A percentile compares a stretch with the other conserved stretches of the same genome.
These are phyloP conservation scores for Leptothorax acervorum DNA, from an alignment of 2,888 invertebrate genomes.

Conservation along the genomic window DNA sequence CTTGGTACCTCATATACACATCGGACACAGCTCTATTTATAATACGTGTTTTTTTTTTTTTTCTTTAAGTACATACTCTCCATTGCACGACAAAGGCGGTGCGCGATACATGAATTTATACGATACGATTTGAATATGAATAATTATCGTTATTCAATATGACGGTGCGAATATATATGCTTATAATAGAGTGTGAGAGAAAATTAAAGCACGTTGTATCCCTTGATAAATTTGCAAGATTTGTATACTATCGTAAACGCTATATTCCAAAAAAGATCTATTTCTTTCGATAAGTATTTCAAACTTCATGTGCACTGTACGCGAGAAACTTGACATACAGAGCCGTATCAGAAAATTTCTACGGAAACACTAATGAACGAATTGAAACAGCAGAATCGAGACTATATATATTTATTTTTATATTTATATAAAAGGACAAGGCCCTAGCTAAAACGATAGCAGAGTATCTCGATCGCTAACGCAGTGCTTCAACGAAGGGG, in stretches of 20 bases:
- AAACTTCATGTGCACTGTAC: background rate
- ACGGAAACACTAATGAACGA: background rate
- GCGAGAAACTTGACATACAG: background rate
- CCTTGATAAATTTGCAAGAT: background rate
- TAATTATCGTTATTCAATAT: conserved; percentile 4
- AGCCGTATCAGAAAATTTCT: background rate
- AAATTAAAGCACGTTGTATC: background rate
- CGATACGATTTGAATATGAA: conserved; percentile 14
- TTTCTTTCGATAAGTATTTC: background rate
- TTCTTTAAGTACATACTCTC: background rate
- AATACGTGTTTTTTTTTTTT: conserved; percentile 7
- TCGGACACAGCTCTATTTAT: conserved; percentile 36
- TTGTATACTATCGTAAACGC: background rate
- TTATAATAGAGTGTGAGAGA: background rate
- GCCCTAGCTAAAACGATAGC: conserved; percentile 11
- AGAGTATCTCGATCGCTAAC: conserved; percentile 58
- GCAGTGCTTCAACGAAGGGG: conserved; percentile 68
- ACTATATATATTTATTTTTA: background rate
- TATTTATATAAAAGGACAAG: conserved; percentile 14
- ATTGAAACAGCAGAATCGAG: background rate
- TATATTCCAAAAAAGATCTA: background rate
- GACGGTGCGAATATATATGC: background rate
- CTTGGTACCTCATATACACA: conserved; percentile 41
- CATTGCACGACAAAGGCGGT: background rate
- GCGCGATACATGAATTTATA: background rate